Evolutionary conservation across 2,797 vertebrate genomes (phyloP).

Genomic region (Uromys caudimaculatus): DNA sequence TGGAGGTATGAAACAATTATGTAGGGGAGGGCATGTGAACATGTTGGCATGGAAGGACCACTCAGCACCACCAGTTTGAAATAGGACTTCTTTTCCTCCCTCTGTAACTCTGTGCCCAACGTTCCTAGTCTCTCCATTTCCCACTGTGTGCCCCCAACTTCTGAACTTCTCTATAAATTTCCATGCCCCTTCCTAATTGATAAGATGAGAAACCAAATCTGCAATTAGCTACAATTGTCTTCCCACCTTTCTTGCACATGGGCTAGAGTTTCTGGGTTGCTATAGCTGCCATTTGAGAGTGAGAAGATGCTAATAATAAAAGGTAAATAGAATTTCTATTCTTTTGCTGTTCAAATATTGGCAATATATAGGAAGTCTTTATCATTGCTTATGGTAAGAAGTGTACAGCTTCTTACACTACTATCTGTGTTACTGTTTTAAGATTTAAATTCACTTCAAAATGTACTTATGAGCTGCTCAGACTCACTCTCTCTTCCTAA

Average conservation of each 20-base stretch:
- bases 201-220: not conserved
- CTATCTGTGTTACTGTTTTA: not conserved
- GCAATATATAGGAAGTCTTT: not conserved
- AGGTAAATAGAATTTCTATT: not conserved
- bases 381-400: not conserved
- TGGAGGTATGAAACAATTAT: not conserved
- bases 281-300: not conserved
- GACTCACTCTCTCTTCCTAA: not conserved
- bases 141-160: not conserved
- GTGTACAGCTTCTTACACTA: not conserved
- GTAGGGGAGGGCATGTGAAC: too few species aligned
- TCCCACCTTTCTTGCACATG: not conserved
- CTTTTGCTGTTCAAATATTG: not conserved
- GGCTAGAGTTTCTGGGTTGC: not conserved
- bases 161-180: not conserved
- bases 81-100: not conserved
- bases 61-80: not conserved
- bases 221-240: not conserved
- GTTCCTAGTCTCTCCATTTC: not conserved
- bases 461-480: not conserved
- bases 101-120: not conserved
- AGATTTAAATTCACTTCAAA: not conserved
- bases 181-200: not conserved
- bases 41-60: too few species aligned
- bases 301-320: not conserved